Conservation (phyloP, 2,888 invertebrate species). For the Penaeus monodon region DNA sequence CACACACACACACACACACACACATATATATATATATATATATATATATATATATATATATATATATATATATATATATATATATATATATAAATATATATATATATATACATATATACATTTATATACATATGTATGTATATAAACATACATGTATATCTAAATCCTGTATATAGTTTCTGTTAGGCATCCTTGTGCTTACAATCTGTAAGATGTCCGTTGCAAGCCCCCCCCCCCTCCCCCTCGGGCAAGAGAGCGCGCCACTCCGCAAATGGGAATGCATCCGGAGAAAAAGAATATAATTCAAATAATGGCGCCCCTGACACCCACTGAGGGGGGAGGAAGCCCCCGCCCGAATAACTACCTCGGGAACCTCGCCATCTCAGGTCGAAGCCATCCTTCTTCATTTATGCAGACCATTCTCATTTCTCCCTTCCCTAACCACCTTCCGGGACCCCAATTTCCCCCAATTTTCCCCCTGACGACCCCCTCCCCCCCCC, state of each 20-base stretch:
- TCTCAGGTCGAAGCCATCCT: constrained; percentile 53
- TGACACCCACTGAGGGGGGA: constrained; percentile 26
- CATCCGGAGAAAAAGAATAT: constrained; percentile 45
- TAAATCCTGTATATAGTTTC: background rate
- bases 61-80: no score
- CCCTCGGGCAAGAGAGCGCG: constrained; percentile 15
- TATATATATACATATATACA: no score
- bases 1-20: no score
- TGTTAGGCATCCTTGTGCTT: no score
- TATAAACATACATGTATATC: background rate
- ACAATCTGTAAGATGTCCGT: no score
- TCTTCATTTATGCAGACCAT: constrained; percentile 59
- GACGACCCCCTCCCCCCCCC: constrained; percentile 11
- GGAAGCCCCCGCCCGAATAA: constrained; percentile 35
- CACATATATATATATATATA: no score
- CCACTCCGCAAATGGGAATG: constrained; percentile 22
- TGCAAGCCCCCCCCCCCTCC: background rate
- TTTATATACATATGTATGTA: no score
- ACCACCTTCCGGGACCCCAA: constrained; percentile 56
- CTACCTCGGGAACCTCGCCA: constrained; percentile 53
- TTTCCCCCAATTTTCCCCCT: constrained; percentile 44
- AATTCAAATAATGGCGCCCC: constrained; percentile 48
- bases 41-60: no score
- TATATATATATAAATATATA: no score
- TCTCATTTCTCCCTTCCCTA: constrained; percentile 58